Base-by-base conservation (phyloP, 2,888 invertebrate species). In the Blastobasis lacticolella region DNA sequence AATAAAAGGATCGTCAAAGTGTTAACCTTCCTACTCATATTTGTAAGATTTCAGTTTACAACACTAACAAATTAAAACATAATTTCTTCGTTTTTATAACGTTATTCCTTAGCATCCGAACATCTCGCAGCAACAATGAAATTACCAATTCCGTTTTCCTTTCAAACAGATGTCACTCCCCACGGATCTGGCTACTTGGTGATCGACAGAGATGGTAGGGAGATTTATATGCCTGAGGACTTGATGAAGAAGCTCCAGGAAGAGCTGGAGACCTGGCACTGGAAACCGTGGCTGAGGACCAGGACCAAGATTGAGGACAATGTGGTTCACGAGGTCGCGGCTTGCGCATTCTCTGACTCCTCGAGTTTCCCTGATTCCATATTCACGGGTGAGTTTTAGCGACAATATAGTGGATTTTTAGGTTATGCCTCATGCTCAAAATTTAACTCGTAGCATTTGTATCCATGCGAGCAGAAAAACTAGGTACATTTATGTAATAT, bases 351-450 rank as follows among this genome's bases (percentile, higher is more conserved):
- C 0, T 62, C 64, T 6, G 70, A 78, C 54, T 90, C 91, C 6
- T 87, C 89, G 0, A 91, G 92, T 59, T 92, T 93, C 61, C 93
- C 92, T 0, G 64, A 73, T 0, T 78, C 88, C 49, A 57, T 80
- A 10, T 82, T 89, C 54, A 73, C 73, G 49, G 85, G 89, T 88
- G 46, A 68, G 67, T 58, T 23, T 23, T 23, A 23, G 23, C 23
- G 23, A 23, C 23, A 23, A n/a, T n/a, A n/a, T n/a, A n/a, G n/a
- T n/a, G n/a, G 23, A 23, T n/a, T n/a, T n/a, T n/a, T n/a, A 23
- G 23, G 23, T 1, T 3, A 23, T 23, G 23, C 23, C 23, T 23
- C 23, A 23, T 23, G 23, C 23, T 23, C 3, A 3, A 2, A 23
- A 23, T 23, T 23, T 2, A 23, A 23, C 3, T 23, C 3, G 23